These are phyloP conservation scores for Iguana delicatissima DNA, from an alignment of 2,797 vertebrate species.

Conservation along the genomic window DNA sequence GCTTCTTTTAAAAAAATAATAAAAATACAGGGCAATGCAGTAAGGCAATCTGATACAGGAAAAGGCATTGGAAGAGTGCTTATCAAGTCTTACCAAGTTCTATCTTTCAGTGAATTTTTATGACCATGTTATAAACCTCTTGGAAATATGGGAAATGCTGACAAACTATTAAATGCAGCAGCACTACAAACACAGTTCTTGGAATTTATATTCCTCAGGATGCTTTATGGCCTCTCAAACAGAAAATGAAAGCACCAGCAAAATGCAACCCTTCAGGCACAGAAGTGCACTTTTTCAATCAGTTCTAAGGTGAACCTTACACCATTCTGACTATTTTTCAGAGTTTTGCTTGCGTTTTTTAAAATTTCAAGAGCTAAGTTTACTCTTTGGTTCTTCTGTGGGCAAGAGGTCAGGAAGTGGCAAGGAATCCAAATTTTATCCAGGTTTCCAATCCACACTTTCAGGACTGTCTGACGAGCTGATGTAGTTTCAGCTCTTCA, in stretches of 20 bases:
- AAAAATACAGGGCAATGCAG: too few species aligned
- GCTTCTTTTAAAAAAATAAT: background rate
- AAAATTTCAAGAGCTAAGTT: constrained; percentile 1
- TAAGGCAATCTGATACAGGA: background rate
- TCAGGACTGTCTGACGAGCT: too few species aligned
- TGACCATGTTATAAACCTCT: constrained; percentile 42
- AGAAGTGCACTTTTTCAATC: constrained; percentile 20
- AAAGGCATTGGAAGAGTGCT: background rate
- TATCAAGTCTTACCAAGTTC: constrained; percentile 27
- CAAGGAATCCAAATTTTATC: background rate
- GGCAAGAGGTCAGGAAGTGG: background rate
- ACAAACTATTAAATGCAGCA: constrained; percentile 40
- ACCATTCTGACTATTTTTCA: background rate
- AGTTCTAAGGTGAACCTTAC: constrained; percentile 27
- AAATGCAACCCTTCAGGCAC: constrained; percentile 16
- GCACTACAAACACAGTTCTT: constrained; percentile 18
- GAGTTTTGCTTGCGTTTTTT: background rate
- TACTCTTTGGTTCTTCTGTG: background rate
- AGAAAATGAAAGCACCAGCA: constrained; percentile 39
- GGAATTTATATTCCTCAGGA: constrained; percentile 39
- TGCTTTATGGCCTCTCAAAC: constrained; percentile 42
- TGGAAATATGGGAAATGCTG: constrained; percentile 52
- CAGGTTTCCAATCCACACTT: too few species aligned
- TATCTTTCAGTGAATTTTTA: constrained; percentile 42
- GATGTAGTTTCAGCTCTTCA: too few species aligned